Evolutionary conservation across 2,113 vertebrate species (phyloP), one percentile per base, ranked within the genome.

Genomic region (Thymallus thymallus): DNA sequence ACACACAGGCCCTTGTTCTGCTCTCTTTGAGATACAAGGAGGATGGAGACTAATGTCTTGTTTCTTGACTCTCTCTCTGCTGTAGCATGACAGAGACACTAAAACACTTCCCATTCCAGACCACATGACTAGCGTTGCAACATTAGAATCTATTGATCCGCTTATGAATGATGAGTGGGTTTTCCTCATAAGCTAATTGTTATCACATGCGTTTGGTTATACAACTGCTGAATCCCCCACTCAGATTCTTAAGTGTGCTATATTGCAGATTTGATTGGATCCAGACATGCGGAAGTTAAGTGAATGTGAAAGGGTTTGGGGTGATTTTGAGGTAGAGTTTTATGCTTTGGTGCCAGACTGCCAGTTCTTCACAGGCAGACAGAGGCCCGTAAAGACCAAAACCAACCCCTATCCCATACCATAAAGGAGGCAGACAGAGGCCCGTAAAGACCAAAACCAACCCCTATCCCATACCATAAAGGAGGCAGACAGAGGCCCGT

Each of bases 81-180:
- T 64, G 24, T 45, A 75, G 46, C 48, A 22, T 72, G n/a, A 56
- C 46, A 35, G 35, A 41, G 9, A 60, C 56, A 60, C 9, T 60
- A 60, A 60, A 60, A n/a, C 56, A 60, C 56, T 77, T 88, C 82
- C 41, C 55, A 86, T 85, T 78, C 80, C 76, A 81, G 86, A 84
- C 80, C 85, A 48, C 84, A 82, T 69, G 82, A 80, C 76, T 82
- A 85, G 88, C 84, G 60, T 79, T 74, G 2, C 23, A 58, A 77
- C 56, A 60, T 60, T 60, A 16, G n/a, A 22, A 9, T 60, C 56
- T 75, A 46, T 4, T 61, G 66, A 71, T 82, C 1, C 22, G 72
- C 75, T 76, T 9, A 24, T 30, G 73, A 85, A 77, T 65, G 76
- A 22, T 13, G 41, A 35, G 12, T 20, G 29, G 26, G 13, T 60